Conservation (phyloP, 2,888 invertebrate genomes). For the Ceriagrion tenellum region DNA sequence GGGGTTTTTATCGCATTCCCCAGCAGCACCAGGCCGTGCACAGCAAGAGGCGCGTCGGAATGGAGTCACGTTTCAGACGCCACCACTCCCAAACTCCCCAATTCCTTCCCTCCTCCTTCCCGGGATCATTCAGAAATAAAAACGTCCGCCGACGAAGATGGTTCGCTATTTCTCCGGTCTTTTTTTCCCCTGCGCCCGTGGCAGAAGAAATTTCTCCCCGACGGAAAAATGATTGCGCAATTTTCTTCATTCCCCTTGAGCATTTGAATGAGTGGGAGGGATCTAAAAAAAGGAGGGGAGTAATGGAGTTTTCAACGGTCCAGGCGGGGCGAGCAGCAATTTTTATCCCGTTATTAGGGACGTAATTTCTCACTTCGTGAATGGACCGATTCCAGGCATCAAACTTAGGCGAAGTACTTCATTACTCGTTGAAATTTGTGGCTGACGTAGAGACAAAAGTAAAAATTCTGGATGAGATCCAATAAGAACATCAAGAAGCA, state of each 20-base stretch:
- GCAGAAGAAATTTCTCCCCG: background rate
- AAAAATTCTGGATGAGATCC: background rate
- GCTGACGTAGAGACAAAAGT: background rate
- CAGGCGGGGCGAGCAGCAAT: background rate
- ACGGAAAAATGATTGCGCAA: background rate
- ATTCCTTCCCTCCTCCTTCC: background rate
- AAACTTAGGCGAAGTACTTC: background rate
- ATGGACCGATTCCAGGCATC: background rate
- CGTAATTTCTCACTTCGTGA: background rate
- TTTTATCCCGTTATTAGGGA: background rate
- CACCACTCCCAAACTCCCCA: background rate
- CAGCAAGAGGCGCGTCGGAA: conserved; percentile 11
- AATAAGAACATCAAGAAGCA: background rate
- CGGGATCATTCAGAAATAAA: background rate
- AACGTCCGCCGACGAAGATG: background rate
- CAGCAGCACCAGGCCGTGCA: background rate
- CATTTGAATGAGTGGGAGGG: conserved; percentile 4
- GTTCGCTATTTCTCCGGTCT: background rate
- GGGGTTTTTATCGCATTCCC: background rate
- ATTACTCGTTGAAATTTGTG: background rate
- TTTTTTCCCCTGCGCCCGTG: background rate
- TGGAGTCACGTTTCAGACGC: conserved; percentile 20
- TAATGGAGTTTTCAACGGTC: background rate
- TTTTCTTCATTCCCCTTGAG: background rate
- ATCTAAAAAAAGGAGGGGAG: background rate